Percentiles rank a stretch among this genome's conserved stretches.
Conservation (phyloP, 2,888 invertebrate species). For the Thumatha senex region DNA sequence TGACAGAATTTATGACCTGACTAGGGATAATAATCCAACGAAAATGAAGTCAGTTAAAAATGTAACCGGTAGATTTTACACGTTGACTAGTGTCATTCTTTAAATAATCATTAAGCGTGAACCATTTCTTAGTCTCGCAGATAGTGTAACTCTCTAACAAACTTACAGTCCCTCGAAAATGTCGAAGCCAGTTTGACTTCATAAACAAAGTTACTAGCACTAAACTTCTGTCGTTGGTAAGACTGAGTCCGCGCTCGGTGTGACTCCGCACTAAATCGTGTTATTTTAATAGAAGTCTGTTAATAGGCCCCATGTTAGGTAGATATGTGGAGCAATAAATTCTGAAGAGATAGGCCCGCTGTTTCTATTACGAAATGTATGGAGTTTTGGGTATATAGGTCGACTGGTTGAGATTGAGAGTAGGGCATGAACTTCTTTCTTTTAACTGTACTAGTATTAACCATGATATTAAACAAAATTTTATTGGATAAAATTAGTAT, state of each 20-base stretch:
- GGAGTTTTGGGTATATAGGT: conserved; percentile 16
- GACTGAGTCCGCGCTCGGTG: conserved; percentile 17
- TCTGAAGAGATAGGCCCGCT: conserved; percentile 30
- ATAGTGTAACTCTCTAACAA: neutral
- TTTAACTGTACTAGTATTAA: too few species aligned
- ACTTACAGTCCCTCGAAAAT: neutral
- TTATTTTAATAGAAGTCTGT: conserved; percentile 40
- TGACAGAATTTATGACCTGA: too few species aligned
- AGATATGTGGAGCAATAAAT: conserved; percentile 40
- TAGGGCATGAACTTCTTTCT: neutral
- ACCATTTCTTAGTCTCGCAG: conserved; percentile 1
- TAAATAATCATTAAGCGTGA: neutral
- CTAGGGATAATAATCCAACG: too few species aligned
- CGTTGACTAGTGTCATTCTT: neutral
- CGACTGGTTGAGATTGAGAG: conserved; percentile 4
- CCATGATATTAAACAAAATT: too few species aligned
- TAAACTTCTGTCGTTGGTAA: conserved; percentile 2
- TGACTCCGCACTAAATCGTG: conserved; percentile 22
- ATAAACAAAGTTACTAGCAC: conserved; percentile 3
- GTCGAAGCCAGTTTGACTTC: conserved; percentile 1
- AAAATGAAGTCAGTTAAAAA: too few species aligned
- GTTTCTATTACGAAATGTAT: conserved; percentile 46
- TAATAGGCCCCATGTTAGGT: conserved; percentile 40
- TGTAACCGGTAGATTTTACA: too few species aligned
- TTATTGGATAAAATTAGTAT: too few species aligned